phyloP scores from a whole-genome alignment of 1,140 invertebrate genomes.

The Asobara japonica region DNA sequence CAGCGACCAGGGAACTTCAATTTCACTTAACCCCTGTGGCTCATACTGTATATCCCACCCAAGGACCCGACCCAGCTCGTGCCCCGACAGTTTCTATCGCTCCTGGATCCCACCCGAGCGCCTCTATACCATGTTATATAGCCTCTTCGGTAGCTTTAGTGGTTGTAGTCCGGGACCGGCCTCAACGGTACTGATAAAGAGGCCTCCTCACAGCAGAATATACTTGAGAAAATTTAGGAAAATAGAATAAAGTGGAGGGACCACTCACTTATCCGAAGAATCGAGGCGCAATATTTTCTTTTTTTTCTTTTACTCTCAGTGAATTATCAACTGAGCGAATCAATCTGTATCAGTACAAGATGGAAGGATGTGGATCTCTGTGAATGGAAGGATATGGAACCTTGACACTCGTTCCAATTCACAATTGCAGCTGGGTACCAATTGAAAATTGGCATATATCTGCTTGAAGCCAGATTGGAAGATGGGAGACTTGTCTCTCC shows the following conservation, averaged over 20 bases:
- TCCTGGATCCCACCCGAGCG: neutral
- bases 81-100: neutral
- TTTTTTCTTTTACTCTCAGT: neutral
- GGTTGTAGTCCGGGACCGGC: neutral
- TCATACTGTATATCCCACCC: conserved; percentile 11
- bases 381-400: no score
- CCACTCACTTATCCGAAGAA: neutral
- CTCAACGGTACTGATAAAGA: neutral
- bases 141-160: no score
- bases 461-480: no score
- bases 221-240: neutral
- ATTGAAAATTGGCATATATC: no score
- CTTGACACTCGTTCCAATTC: no score
- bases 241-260: neutral
- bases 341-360: no score
- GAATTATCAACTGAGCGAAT: no score
- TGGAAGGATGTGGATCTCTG: no score
- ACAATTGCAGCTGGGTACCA: no score
- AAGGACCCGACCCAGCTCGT: neutral
- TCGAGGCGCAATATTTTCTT: neutral
- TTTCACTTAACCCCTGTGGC: conserved; percentile 46
- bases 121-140: neutral
- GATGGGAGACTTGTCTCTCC: no score
- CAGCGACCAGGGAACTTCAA: conserved; percentile 45
- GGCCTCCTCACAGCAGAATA: neutral